phyloP scores from a whole-genome alignment of 2,113 vertebrate genomes.

The Trematomus loennbergii region DNA sequence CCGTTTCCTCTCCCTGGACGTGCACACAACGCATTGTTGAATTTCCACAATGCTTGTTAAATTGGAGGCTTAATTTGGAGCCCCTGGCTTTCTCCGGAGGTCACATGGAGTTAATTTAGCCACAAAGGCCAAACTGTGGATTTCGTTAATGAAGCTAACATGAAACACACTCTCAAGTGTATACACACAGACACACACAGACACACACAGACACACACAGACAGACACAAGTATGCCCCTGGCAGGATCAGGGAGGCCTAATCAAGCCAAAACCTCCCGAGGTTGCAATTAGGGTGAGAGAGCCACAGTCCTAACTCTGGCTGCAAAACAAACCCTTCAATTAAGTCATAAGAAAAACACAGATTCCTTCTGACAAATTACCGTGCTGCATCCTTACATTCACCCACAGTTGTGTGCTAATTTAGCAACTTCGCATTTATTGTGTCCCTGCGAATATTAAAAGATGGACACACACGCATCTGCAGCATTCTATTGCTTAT shows the following conservation, averaged over 20 bases:
- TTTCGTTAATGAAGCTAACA: constrained; percentile 70
- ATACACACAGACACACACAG: constrained; percentile 14
- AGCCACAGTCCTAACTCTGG: constrained; percentile 43
- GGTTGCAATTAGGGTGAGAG: constrained; percentile 72
- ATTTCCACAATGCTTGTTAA: constrained; percentile 63
- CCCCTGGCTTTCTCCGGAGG: constrained; percentile 61
- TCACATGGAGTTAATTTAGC: constrained; percentile 70
- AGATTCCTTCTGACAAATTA: constrained; percentile 43
- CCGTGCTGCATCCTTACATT: constrained; percentile 5
- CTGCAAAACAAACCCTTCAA: constrained; percentile 48
- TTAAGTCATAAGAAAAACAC: constrained; percentile 42
- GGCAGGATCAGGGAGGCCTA: constrained; percentile 59
- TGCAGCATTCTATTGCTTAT: constrained; percentile 4
- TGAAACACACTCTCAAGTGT: constrained; percentile 4
- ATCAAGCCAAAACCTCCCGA: constrained; percentile 68
- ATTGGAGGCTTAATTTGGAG: constrained; percentile 71
- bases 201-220: constrained; percentile 26
- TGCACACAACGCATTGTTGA: constrained; percentile 15
- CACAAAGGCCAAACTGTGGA: constrained; percentile 67
- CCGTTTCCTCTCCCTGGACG: neutral
- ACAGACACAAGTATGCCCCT: constrained; percentile 25
- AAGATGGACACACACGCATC: neutral
- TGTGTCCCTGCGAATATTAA: neutral
- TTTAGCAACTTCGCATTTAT: neutral
- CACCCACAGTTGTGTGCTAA: neutral